phyloP scores from a whole-genome alignment of 2,888 invertebrate species.

The Drosophila pseudotakahashii region DNA sequence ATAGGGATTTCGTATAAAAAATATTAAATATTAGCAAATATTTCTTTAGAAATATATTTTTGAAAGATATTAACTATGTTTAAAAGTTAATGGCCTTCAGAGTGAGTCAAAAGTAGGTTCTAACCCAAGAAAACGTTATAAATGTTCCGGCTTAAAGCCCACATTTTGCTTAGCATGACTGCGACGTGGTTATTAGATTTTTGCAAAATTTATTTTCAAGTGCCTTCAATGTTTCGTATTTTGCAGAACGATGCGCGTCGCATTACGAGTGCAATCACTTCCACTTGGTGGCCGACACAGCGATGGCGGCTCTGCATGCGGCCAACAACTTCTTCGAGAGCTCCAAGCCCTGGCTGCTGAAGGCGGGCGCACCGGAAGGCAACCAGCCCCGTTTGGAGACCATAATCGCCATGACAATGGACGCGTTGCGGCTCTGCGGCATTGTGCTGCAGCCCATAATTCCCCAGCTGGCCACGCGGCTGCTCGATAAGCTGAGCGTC shows the following conservation, averaged over 20 bases:
- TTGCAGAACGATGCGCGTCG: conserved; percentile 87
- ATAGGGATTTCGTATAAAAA: too few species aligned
- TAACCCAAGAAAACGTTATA: too few species aligned
- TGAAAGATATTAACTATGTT: too few species aligned
- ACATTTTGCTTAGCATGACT: too few species aligned
- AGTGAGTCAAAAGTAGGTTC: too few species aligned
- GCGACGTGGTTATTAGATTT: neutral
- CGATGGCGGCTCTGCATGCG: conserved; percentile 90
- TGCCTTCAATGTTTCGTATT: conserved; percentile 27
- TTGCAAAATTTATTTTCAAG: neutral
- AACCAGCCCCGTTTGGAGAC: conserved; percentile 87
- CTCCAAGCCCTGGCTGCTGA: conserved; percentile 94
- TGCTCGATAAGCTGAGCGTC: conserved; percentile 89
- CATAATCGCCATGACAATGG: conserved; percentile 93
- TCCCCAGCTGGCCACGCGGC: conserved; percentile 88
- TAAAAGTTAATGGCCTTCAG: too few species aligned
- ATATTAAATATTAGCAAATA: too few species aligned
- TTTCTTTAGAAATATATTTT: too few species aligned
- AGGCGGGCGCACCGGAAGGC: conserved; percentile 79
- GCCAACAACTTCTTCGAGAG: conserved; percentile 95
- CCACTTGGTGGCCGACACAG: conserved; percentile 92
- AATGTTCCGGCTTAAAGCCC: too few species aligned
- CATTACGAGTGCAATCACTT: conserved; percentile 92
- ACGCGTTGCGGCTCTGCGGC: conserved; percentile 91
- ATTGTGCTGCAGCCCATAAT: conserved; percentile 94